phyloP scores from a whole-genome alignment of 2,113 vertebrate genomes.

The Dolichallabes microphthalmus region DNA sequence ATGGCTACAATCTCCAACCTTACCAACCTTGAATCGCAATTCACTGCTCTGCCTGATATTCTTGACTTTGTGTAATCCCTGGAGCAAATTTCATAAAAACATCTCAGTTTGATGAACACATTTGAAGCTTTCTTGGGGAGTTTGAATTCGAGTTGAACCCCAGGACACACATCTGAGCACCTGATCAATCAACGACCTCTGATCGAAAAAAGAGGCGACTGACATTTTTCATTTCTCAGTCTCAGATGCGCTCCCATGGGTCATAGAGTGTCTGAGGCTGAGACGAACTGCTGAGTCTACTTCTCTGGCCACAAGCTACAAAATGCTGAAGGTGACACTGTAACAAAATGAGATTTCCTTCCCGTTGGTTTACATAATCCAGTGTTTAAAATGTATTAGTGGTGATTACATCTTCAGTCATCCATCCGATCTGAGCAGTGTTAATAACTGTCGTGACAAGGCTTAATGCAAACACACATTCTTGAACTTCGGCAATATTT shows the following conservation, averaged over 20 bases:
- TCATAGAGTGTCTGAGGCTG: neutral
- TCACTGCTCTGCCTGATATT: neutral
- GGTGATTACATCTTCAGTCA: neutral
- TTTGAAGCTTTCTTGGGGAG: neutral
- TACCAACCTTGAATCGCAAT: neutral
- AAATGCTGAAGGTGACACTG: neutral
- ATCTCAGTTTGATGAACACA: neutral
- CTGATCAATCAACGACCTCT: neutral
- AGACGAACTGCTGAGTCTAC: neutral
- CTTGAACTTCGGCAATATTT: neutral
- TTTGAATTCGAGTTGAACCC: neutral
- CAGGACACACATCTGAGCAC: neutral
- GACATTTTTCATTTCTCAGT: neutral
- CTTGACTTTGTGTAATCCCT: neutral
- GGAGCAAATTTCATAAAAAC: neutral
- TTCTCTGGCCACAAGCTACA: neutral
- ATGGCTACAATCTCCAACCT: neutral
- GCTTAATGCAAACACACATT: neutral
- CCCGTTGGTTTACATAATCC: neutral
- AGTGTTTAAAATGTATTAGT: neutral
- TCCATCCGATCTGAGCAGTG: neutral
- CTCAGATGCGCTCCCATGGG: neutral
- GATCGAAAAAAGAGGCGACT: neutral
- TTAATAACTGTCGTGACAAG: neutral
- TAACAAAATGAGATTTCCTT: neutral